phyloP scores from a whole-genome alignment of 1,140 invertebrate species.

The Chymomyza costata region DNA sequence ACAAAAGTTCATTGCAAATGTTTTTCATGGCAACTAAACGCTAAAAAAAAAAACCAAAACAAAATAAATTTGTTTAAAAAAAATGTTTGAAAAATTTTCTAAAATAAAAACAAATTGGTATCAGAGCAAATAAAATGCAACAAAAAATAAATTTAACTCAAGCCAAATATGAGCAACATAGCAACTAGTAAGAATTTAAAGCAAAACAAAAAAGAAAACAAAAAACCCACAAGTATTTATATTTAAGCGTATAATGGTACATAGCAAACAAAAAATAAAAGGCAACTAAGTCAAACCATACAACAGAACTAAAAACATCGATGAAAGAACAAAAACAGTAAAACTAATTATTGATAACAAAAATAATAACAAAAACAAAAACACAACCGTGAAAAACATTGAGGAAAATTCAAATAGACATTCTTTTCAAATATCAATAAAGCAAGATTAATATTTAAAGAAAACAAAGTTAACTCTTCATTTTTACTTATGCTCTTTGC shows the following conservation, averaged over 20 bases:
- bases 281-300: background rate
- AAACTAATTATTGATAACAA: conserved; percentile 43
- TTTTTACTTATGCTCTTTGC: no score
- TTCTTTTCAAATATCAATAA: conserved; percentile 73
- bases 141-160: conserved; percentile 23
- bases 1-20: no score
- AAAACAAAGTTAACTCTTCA: no score
- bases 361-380: conserved; percentile 26
- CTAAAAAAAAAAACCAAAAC: conserved; percentile 26
- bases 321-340: conserved; percentile 32
- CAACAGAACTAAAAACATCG: conserved; percentile 7
- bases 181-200: conserved; percentile 59
- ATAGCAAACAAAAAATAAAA: conserved; percentile 12
- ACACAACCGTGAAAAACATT: background rate
- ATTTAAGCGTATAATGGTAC: background rate
- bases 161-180: conserved; percentile 31
- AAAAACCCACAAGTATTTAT: conserved; percentile 1
- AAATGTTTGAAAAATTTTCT: conserved; percentile 48
- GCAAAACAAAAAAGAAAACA: conserved; percentile 7
- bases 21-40: conserved; percentile 55
- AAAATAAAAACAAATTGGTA: conserved; percentile 26
- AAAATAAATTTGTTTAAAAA: conserved; percentile 32
- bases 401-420: conserved; percentile 55
- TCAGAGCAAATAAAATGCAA: conserved; percentile 2
- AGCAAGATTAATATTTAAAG: conserved; percentile 56